Evolutionary conservation across 2,888 invertebrate species (phyloP).

Genomic region (Cepaea hortensis): DNA sequence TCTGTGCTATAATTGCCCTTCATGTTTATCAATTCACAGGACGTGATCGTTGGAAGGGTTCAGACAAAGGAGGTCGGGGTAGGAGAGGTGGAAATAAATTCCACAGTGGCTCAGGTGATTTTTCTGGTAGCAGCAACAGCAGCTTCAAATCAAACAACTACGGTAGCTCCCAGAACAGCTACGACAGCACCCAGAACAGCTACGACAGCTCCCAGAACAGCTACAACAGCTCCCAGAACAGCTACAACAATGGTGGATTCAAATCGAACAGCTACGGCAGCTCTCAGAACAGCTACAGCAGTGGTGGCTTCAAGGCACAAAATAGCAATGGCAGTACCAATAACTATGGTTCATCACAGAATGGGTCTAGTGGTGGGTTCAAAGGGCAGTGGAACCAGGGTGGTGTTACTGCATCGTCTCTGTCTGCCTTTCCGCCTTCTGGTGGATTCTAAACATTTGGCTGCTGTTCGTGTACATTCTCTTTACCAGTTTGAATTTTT

Average conservation of each 20-base stretch:
- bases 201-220: conserved; percentile 16
- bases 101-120: conserved; percentile 10
- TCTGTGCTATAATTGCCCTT: neutral
- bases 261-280: conserved; percentile 13
- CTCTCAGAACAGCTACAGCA: conserved; percentile 2
- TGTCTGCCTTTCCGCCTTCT: conserved; percentile 22
- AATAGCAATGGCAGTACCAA: neutral
- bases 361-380: conserved; percentile 17
- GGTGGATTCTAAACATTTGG: conserved; percentile 10
- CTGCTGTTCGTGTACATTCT: too few relatives aligned
- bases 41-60: neutral
- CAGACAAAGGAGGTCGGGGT: neutral
- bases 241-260: conserved; percentile 16
- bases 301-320: conserved; percentile 25
- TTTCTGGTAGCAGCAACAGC: neutral
- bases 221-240: conserved; percentile 4
- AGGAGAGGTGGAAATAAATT: neutral
- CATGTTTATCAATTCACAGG: conserved; percentile 6
- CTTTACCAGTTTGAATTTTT: neutral
- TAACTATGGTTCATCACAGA: conserved; percentile 13
- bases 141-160: neutral
- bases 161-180: neutral
- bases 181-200: conserved; percentile 3
- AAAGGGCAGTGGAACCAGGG: conserved; percentile 40
- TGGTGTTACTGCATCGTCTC: conserved; percentile 37